Conservation (phyloP, 2,113 vertebrate species). For the western clawed frog (Xenopus tropicalis) region DNA sequence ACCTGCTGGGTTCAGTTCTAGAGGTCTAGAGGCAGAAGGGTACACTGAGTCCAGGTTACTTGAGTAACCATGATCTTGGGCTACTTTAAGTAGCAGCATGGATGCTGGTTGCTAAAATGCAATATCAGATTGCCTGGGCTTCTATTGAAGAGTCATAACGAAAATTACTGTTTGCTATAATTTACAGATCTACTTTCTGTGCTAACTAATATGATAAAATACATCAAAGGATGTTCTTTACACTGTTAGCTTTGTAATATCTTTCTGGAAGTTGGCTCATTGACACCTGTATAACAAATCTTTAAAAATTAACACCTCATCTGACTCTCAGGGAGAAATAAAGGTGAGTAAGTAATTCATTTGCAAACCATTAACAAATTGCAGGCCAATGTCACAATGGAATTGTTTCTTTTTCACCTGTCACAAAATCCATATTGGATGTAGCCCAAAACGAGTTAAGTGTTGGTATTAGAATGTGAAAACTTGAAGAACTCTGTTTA, state of each 20-base stretch:
- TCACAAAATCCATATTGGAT: conserved; percentile 33
- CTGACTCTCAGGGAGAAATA: not conserved
- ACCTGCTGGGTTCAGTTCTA: no score
- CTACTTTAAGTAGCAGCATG: no score
- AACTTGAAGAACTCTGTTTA: conserved; percentile 2
- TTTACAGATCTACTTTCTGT: no score
- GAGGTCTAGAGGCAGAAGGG: no score
- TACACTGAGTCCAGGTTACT: no score
- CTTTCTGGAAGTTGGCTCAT: not conserved
- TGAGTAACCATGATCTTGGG: no score
- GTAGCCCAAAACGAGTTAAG: conserved; percentile 25
- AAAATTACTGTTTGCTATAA: no score
- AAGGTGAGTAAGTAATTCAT: conserved; percentile 24
- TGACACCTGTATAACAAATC: conserved; percentile 6
- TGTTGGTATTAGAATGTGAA: not conserved
- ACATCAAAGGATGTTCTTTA: not conserved
- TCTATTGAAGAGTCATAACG: no score
- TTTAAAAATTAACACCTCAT: conserved; percentile 23
- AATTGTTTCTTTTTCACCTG: conserved; percentile 17
- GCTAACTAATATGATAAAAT: not conserved
- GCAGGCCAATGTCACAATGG: conserved; percentile 1
- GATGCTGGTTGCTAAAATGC: no score
- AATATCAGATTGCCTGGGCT: no score
- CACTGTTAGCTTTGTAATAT: not conserved
- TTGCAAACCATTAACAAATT: conserved; percentile 42